These are phyloP conservation scores for Sarcophaga subvicina DNA, from an alignment of 2,888 invertebrate genomes.

Conservation along the genomic window DNA sequence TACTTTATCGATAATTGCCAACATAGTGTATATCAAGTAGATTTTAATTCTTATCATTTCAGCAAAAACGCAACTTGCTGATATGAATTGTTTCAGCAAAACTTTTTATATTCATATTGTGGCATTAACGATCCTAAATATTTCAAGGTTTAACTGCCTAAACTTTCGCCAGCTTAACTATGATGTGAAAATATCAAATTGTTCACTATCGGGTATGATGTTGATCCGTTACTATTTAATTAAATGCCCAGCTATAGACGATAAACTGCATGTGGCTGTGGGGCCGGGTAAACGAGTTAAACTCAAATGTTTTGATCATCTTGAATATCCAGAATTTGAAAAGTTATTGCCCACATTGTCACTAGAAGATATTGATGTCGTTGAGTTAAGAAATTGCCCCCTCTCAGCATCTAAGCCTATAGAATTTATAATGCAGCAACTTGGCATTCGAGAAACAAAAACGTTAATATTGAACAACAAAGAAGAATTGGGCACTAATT, in stretches of 20 bases:
- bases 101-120: neutral
- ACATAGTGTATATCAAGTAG: too few relatives aligned
- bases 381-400: conserved; percentile 78
- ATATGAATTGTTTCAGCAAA: neutral
- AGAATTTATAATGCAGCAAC: conserved; percentile 74
- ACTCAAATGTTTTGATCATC: conserved; percentile 78
- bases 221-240: conserved; percentile 8
- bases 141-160: neutral
- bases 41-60: neutral
- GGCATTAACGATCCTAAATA: neutral
- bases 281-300: conserved; percentile 73
- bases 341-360: conserved; percentile 75
- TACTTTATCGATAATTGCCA: too few relatives aligned
- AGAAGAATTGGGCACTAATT: conserved; percentile 81
- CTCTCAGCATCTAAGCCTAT: conserved; percentile 81
- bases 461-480: conserved; percentile 84
- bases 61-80: neutral
- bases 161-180: neutral
- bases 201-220: neutral
- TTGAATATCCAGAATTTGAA: conserved; percentile 74
- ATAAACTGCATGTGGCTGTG: neutral
- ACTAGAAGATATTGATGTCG: conserved; percentile 74
- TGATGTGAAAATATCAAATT: conserved; percentile 1
- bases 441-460: conserved; percentile 76
- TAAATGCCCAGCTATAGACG: neutral